Percentiles rank a stretch among this genome's conserved stretches.
Evolutionary conservation across 2,113 vertebrate genomes (phyloP).

Genomic region (Anseranas semipalmata): DNA sequence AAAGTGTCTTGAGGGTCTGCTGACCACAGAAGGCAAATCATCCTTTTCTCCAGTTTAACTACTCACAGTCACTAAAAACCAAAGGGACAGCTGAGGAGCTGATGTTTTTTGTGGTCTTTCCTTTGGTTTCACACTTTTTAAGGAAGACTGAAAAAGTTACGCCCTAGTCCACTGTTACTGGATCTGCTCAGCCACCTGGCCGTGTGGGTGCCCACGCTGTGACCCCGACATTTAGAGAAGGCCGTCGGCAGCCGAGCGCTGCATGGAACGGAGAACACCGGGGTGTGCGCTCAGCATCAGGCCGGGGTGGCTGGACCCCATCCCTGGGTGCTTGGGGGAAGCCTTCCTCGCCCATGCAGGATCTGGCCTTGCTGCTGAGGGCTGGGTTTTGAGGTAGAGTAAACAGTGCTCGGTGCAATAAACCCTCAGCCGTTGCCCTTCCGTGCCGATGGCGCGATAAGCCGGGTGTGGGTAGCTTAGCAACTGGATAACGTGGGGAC

Average conservation of each 20-base stretch:
- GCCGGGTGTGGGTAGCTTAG: conserved; percentile 30
- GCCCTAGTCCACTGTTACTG: too few species aligned
- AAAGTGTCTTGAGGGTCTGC: background rate
- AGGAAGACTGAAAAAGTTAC: background rate
- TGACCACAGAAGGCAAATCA: background rate
- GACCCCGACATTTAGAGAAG: background rate
- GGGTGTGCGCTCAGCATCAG: background rate
- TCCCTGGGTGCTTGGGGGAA: background rate
- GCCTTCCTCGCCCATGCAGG: accelerated
- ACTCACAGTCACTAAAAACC: background rate
- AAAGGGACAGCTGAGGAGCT: background rate
- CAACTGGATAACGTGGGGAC: conserved; percentile 22
- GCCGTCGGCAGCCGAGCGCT: background rate
- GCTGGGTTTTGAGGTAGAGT: background rate
- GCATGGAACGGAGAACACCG: background rate
- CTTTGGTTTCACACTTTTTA: background rate
- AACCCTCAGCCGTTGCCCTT: conserved; percentile 47
- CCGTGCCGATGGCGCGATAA: conserved; percentile 11
- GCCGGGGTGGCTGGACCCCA: background rate
- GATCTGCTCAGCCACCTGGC: background rate
- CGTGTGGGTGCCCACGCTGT: accelerated
- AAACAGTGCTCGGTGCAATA: conserved; percentile 9
- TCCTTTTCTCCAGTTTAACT: background rate
- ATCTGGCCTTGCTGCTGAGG: background rate
- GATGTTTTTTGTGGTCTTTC: background rate